A percentile compares a stretch with the other conserved stretches of the same genome.
These are phyloP conservation scores for Thalassarche chlororhynchos DNA, from an alignment of 2,113 vertebrate genomes.

Conservation along the genomic window DNA sequence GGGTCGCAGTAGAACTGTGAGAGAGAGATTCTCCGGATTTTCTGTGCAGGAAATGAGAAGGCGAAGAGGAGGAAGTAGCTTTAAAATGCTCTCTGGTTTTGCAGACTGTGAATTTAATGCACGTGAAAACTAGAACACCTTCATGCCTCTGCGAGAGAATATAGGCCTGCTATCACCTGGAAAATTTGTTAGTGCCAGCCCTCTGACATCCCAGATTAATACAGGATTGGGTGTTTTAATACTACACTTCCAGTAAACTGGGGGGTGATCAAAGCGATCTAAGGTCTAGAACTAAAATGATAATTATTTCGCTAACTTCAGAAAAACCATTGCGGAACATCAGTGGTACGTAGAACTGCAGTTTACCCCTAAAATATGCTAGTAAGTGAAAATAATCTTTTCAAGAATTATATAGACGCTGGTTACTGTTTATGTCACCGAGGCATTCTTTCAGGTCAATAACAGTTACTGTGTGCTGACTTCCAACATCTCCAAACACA, in stretches of 20 bases:
- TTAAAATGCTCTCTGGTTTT: conserved; percentile 5
- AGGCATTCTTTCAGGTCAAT: not conserved
- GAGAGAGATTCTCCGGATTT: conserved; percentile 19
- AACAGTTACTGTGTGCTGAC: not conserved
- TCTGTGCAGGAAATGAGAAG: conserved; percentile 51
- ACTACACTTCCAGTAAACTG: not conserved
- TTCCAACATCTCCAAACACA: not conserved
- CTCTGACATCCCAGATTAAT: not conserved
- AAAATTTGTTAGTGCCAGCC: not conserved
- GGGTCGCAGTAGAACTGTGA: conserved; percentile 29
- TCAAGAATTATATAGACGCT: not conserved
- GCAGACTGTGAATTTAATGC: not conserved
- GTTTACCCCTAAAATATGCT: not conserved
- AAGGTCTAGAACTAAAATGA: not conserved
- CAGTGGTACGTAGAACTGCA: not conserved
- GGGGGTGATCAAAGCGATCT: not conserved
- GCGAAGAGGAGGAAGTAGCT: conserved; percentile 39
- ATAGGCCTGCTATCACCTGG: not conserved
- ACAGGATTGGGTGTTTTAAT: not conserved
- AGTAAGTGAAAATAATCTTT: not conserved
- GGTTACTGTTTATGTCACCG: not conserved
- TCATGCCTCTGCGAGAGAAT: not conserved
- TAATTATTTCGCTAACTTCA: not conserved
- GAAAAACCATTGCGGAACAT: not conserved
- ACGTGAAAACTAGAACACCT: not conserved